phyloP scores from a whole-genome alignment of 2,888 invertebrate genomes.

The Hirtodrosophila cameraria region DNA sequence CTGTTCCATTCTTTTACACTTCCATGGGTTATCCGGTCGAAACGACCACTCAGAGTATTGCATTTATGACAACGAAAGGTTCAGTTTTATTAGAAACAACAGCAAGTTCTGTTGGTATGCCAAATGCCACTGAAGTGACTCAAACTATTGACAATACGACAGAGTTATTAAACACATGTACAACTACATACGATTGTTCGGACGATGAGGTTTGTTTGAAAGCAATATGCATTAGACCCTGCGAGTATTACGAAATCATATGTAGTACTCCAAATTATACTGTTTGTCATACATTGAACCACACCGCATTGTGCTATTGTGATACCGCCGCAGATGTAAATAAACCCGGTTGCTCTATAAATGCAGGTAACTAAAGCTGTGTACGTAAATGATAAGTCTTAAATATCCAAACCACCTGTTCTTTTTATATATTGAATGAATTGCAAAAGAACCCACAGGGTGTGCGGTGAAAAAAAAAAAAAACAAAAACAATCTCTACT shows the following conservation, averaged over 20 bases:
- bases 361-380: slow-evolving; percentile 86
- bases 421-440: slow-evolving; percentile 65
- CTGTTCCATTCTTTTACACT: slow-evolving; percentile 12
- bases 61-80: slow-evolving; percentile 2
- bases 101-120: slow-evolving; percentile 14
- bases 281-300: slow-evolving; percentile 85
- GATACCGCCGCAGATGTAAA: slow-evolving; percentile 84
- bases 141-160: slow-evolving; percentile 25
- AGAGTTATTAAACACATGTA: slow-evolving; percentile 60
- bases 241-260: slow-evolving; percentile 82
- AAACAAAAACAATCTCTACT: too few species aligned
- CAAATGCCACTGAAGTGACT: slow-evolving; percentile 29
- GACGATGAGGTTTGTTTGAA: slow-evolving; percentile 85
- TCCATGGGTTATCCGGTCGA: slow-evolving; percentile 11
- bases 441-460: slow-evolving; percentile 64
- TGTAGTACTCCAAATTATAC: slow-evolving; percentile 83
- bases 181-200: slow-evolving; percentile 83
- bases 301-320: slow-evolving; percentile 86
- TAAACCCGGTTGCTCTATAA: slow-evolving; percentile 85
- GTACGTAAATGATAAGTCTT: slow-evolving; percentile 65
- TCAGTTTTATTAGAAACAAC: neutral
- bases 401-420: slow-evolving; percentile 51
- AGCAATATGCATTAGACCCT: slow-evolving; percentile 85
- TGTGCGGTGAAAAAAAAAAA: slow-evolving; percentile 64
- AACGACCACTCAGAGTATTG: slow-evolving; percentile 1